Evolutionary conservation across 37 sponge, comb jelly and placozoan species (phyloP), one percentile per base, ranked within the genome.

Genomic region (Beroe ovata): DNA sequence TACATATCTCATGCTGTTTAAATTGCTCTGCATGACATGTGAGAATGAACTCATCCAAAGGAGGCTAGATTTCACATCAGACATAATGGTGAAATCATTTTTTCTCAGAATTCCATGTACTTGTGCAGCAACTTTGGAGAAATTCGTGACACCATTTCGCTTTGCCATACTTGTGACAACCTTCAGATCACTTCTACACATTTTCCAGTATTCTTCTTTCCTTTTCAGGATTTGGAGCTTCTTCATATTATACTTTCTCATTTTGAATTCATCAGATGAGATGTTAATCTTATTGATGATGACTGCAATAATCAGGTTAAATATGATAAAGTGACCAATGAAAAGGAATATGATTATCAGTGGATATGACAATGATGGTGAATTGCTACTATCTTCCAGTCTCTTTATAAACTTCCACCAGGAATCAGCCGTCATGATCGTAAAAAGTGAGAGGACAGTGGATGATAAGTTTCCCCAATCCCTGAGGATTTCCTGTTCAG

Each of bases 381-480:
- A 42, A 18, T 77, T 1, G 8, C 47, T 54, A 26, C 54, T 35
- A 20, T 77, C 84, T 14, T 33, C 54, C 4, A 77, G 84, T 23
- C 18, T 23, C 23, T 42, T n/a, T 25, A 77, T 77, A 35, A 40
- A 77, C 28, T 77, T 77, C 84, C 84, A 77, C 84, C 84, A 77
- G 54, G 36, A 32, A 35, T 77, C 84, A 22, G 84, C 84, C 6
- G 84, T 77, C 11, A 77, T 35, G 22, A 77, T 20, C 11, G 84
- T 77, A 19, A 77, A 77, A 0, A 77, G 84, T 11, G 84, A 40
- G 14, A 77, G 23, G 21, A 77, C 1, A 1, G 38, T 35, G 21
- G 42, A 16, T 1, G 84, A 39, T 4, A 77, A 23, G 28, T 16
- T 42, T 40, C 84, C 84, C 84, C 84, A 77, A 20, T 8, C 4